phyloP scores from a whole-genome alignment of 1,140 invertebrate genomes.

The Sitophilus oryzae region DNA sequence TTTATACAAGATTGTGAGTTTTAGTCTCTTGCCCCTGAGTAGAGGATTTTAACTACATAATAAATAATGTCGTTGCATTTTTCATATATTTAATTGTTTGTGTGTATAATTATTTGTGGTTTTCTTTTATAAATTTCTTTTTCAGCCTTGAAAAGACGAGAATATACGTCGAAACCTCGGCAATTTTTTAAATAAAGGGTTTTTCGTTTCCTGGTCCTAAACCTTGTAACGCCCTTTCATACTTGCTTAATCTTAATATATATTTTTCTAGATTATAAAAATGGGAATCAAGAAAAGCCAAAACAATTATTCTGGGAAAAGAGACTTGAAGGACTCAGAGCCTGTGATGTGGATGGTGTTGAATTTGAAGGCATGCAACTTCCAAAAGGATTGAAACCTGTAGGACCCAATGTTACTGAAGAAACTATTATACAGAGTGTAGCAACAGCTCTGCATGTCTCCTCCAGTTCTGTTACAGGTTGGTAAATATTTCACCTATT shows the following conservation, averaged over 20 bases:
- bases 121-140: no score
- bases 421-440: conserved; percentile 90
- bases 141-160: neutral
- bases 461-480: conserved; percentile 69
- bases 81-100: no score
- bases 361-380: conserved; percentile 78
- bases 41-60: no score
- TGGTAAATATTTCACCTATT: neutral
- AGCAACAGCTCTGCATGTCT: conserved; percentile 78
- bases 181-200: no score
- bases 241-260: no score
- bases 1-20: no score
- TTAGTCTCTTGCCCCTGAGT: no score
- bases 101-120: no score
- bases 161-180: no score
- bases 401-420: conserved; percentile 85
- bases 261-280: conserved; percentile 65
- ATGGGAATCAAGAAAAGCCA: conserved; percentile 86
- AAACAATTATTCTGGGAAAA: conserved; percentile 99
- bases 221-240: neutral
- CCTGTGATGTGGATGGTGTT: conserved; percentile 77
- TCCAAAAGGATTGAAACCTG: conserved; percentile 79
- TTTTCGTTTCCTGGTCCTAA: no score
- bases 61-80: no score
- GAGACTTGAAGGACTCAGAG: conserved; percentile 82